Evolutionary conservation across 2,888 invertebrate genomes (phyloP), one percentile per base, ranked within the genome.

Genomic region (Sepioteuthis lessoniana): DNA sequence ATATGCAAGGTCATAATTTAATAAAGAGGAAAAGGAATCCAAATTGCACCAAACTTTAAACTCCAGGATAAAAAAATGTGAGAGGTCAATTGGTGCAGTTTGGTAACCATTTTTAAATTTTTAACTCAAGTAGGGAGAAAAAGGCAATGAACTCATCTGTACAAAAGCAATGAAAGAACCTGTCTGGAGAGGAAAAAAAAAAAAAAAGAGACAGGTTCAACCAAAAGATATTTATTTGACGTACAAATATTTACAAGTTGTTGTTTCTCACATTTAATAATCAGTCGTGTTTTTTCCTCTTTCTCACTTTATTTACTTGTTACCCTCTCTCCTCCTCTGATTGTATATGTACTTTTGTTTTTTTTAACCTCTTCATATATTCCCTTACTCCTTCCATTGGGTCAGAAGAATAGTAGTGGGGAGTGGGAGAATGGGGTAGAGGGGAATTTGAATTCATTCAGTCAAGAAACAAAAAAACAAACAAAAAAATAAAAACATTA

Each of bases 211-310:
- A 76, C 76, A 76, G 76, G 76, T 76, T 76, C 76, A 76, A 76
- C 76, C 76, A n/a, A 76, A 76, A 76, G 76, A 76, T 76, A 76
- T 76, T 76, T 76, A 76, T 76, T 76, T 76, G 76, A 76, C n/a
- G 76, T 76, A 76, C n/a, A 76, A 76, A 76, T 76, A 76, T 76
- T 76, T 76, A 76, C 76, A 76, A 76, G 76, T 76, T 76, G 55
- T 60, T 60, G 76, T 76, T 76, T 76, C n/a, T n/a, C 76, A 76
- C 10, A 35, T 76, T n/a, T 76, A 35, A n/a, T 13, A 35, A 21
- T 76, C 25, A 60, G 28, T 60, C 31, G 8, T 25, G 8, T 76
- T 76, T 76, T 35, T 16, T 13, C n/a, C n/a, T 76, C n/a, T 76
- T 76, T 76, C 13, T 16, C 76, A n/a, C 35, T 35, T 76, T 2